Percentiles rank a stretch among this genome's conserved stretches.
These are phyloP conservation scores for Thunnus maccoyii DNA, from an alignment of 2,113 vertebrate species.

Conservation along the genomic window DNA sequence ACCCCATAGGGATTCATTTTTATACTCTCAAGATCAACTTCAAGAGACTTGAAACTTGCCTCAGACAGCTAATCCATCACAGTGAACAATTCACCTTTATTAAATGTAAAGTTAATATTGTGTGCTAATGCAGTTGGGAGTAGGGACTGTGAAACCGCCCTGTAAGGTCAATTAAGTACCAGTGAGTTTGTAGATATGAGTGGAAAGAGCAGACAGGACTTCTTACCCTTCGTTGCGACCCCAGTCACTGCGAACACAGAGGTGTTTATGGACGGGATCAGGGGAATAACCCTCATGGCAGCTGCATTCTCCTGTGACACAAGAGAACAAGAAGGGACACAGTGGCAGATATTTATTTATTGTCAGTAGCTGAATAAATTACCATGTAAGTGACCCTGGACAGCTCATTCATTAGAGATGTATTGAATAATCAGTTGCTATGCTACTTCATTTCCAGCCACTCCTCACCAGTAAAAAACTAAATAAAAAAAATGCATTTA, in stretches of 20 bases:
- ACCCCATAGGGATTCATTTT: background rate
- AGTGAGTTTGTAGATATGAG: constrained; percentile 8
- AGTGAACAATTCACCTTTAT: constrained; percentile 28
- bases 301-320: constrained; percentile 93
- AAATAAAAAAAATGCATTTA: background rate
- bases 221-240: constrained; percentile 97
- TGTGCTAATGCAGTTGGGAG: constrained; percentile 10
- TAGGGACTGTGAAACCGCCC: background rate
- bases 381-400: constrained; percentile 2
- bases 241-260: constrained; percentile 97
- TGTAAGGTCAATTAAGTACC: background rate
- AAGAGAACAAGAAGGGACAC: constrained; percentile 38
- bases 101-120: constrained; percentile 36
- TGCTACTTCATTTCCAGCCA: constrained; percentile 28
- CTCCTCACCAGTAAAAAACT: constrained; percentile 19
- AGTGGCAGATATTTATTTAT: constrained; percentile 62
- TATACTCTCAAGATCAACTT: constrained; percentile 18
- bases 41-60: constrained; percentile 9
- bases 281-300: constrained; percentile 96
- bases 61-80: constrained; percentile 30
- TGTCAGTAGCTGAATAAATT: constrained; percentile 19
- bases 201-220: constrained; percentile 57
- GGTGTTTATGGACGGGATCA: constrained; percentile 91
- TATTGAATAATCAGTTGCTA: constrained; percentile 49
- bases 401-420: constrained; percentile 51